Percentiles rank a stretch among this genome's conserved stretches.
phyloP scores from a whole-genome alignment of 2,113 vertebrate species.

The Hemichromis elongatus region DNA sequence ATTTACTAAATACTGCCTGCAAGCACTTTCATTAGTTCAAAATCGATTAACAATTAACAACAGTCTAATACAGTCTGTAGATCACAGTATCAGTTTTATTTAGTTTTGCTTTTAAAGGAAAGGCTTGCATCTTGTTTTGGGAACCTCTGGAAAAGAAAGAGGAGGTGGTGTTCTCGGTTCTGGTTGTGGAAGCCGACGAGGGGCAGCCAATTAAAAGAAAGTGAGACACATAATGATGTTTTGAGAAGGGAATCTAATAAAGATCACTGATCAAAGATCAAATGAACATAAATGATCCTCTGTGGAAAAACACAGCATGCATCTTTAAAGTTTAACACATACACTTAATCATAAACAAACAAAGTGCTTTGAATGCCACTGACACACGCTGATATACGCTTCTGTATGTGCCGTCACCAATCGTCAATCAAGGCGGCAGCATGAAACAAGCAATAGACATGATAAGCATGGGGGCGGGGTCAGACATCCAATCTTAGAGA shows the following conservation, averaged over 20 bases:
- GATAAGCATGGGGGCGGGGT: not conserved
- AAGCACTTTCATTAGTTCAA: not conserved
- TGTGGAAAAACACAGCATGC: not conserved
- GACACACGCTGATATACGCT: not conserved
- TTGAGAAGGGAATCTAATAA: not conserved
- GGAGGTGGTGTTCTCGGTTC: not conserved
- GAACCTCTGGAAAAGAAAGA: rapidly evolving
- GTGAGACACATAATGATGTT: not conserved
- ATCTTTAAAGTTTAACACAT: not conserved
- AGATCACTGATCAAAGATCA: not conserved
- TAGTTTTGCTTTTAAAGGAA: not conserved
- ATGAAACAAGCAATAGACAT: not conserved
- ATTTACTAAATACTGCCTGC: rapidly evolving
- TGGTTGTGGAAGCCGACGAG: not conserved
- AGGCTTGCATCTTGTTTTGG: rapidly evolving
- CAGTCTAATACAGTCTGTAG: not conserved
- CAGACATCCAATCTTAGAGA: not conserved
- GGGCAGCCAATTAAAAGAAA: not conserved
- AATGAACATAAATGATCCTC: not conserved
- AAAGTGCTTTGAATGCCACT: not conserved
- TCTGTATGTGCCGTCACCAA: not conserved
- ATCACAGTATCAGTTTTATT: not conserved
- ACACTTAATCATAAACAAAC: not conserved
- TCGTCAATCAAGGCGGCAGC: not conserved
- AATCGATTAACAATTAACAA: not conserved